A percentile compares a stretch with the other conserved stretches of the same genome.
Evolutionary conservation across 2,888 invertebrate genomes (phyloP).

Genomic region (Carterocephalus palaemon): DNA sequence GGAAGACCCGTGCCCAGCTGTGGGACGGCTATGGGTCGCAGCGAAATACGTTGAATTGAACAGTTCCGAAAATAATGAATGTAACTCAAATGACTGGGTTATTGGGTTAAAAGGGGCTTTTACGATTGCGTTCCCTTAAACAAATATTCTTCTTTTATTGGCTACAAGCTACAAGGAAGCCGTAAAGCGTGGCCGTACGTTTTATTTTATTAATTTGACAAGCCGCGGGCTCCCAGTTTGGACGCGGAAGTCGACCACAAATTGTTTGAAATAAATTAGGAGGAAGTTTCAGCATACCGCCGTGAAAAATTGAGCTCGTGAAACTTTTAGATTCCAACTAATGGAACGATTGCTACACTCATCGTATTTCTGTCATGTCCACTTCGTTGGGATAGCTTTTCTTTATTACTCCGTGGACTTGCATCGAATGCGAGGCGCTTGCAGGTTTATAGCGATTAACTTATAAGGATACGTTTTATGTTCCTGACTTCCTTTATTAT

Average conservation of each 20-base stretch:
- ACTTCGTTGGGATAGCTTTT: not conserved
- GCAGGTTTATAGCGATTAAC: no score
- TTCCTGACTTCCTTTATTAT: not conserved
- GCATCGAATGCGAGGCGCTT: not conserved
- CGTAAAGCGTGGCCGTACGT: constrained; percentile 36
- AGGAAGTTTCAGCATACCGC: constrained; percentile 42
- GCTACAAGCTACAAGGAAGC: constrained; percentile 33
- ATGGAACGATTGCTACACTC: constrained; percentile 10
- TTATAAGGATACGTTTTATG: no score
- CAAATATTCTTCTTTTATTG: constrained; percentile 27
- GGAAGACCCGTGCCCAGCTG: no score
- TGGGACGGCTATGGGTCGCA: no score
- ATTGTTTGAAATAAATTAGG: constrained; percentile 62
- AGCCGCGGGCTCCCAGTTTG: constrained; percentile 40
- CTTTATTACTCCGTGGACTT: not conserved
- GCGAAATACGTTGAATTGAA: no score
- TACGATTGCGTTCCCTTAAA: constrained; percentile 23
- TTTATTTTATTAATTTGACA: constrained; percentile 47
- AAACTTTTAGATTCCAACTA: constrained; percentile 13
- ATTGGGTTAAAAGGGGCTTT: constrained; percentile 24
- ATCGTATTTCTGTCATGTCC: constrained; percentile 9
- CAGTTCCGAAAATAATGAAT: no score
- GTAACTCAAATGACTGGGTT: constrained; percentile 1
- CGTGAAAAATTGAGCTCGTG: constrained; percentile 26
- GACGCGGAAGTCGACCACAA: constrained; percentile 59